A percentile compares a stretch with the other conserved stretches of the same genome.
These are phyloP conservation scores for Gibbula magus DNA, from an alignment of 2,888 invertebrate genomes.

Conservation along the genomic window DNA sequence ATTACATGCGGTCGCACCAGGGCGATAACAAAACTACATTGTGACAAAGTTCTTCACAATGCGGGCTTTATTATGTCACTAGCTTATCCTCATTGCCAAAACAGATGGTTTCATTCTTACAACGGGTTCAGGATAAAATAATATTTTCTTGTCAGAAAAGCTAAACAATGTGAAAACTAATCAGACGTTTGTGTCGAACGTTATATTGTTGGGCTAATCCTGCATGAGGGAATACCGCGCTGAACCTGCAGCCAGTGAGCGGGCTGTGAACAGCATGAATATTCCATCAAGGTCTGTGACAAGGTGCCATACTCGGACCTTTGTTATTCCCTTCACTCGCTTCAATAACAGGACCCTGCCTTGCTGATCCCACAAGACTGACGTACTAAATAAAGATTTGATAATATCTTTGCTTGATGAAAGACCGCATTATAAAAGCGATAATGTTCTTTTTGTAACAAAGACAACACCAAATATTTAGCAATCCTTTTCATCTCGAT, in stretches of 20 bases:
- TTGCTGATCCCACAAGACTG: neutral
- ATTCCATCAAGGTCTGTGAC: neutral
- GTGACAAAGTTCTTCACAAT: neutral
- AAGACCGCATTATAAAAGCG: neutral
- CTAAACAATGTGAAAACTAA: neutral
- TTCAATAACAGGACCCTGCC: neutral
- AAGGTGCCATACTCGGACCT: neutral
- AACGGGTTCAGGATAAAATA: neutral
- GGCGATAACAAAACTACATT: neutral
- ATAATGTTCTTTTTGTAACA: neutral
- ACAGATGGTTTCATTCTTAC: neutral
- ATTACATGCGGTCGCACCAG: neutral
- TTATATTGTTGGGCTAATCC: conserved; percentile 5
- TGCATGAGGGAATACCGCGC: neutral
- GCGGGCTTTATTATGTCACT: neutral
- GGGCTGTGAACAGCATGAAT: neutral
- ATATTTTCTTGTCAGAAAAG: conserved; percentile 8
- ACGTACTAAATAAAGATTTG: conserved; percentile 11
- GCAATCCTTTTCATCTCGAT: neutral
- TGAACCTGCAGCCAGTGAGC: neutral
- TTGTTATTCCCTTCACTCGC: neutral
- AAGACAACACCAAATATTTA: conserved; percentile 8
- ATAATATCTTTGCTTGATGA: conserved; percentile 8
- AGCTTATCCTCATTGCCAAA: conserved; percentile 1
- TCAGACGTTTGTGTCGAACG: neutral